Evolutionary conservation across 2,113 vertebrate genomes (phyloP).

Genomic region (Opisthocomus hoazin): DNA sequence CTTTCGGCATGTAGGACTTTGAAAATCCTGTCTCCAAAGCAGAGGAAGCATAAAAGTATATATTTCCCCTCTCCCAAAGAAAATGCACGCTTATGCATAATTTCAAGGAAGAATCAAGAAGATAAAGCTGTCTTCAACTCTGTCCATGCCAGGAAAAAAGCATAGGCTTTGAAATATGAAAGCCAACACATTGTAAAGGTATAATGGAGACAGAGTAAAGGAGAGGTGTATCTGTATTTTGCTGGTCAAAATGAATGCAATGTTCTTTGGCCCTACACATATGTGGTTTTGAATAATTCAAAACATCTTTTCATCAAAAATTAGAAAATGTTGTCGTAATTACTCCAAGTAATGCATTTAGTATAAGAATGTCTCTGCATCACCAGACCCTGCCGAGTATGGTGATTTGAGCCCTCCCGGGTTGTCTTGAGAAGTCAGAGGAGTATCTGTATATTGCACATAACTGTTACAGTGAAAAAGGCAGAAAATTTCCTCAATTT

Average conservation of each 20-base stretch:
- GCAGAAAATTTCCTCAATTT: not conserved
- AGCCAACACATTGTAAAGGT: not conserved
- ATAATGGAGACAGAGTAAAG: not conserved
- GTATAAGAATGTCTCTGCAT: not conserved
- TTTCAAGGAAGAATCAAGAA: not conserved
- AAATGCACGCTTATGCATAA: not conserved
- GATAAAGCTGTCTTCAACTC: not conserved
- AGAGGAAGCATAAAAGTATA: not conserved
- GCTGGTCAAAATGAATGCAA: not conserved
- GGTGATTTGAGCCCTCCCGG: not conserved
- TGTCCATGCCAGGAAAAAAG: not conserved
- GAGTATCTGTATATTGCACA: not conserved
- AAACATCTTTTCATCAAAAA: not conserved
- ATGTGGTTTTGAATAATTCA: not conserved
- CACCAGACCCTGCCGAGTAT: not conserved
- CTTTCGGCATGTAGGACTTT: not conserved
- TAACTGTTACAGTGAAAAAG: not conserved
- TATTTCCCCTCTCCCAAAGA: not conserved
- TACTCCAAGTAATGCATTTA: not conserved
- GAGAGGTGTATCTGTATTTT: not conserved
- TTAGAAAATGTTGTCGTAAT: not conserved
- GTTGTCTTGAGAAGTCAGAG: not conserved
- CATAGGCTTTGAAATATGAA: not conserved
- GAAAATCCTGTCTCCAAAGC: constrained; percentile 42
- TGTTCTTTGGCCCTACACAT: not conserved